Base-by-base conservation (phyloP, 2,888 invertebrate species). In the Thalpophila matura region DNA sequence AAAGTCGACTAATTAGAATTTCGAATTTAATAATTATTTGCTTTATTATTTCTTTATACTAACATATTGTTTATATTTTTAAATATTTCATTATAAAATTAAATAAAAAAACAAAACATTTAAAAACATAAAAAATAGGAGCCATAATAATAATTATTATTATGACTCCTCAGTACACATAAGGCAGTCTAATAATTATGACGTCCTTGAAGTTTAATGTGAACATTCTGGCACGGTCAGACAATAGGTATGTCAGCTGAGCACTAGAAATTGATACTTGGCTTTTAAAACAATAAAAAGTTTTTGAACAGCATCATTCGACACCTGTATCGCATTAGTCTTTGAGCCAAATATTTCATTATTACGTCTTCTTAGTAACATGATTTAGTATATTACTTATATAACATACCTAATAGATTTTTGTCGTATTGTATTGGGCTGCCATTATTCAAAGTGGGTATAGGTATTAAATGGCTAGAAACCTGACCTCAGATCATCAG, bases 271-370 rank as follows among this genome's bases (percentile, higher is more conserved):
- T 38, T 47, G 27, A 42, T 38, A 46, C 4, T 31, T 14, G 7
- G 27, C 16, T 51, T 66, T 37, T 26, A 46, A 63, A 63, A 55
- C 29, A 57, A 29, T 43, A 33, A 29, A n/a, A 47, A 26, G 16
- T 42, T 22, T 54, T 22, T 38, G 4, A 33, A 33, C 45, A 20
- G 16, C 35, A 14, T 74, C 69, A 50, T 37, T 70, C 49, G 45
- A 54, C 74, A 68, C 53, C 18, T 37, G 10, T 10, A 7, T 31
- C 14, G 9, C 43, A 56, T 62, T 37, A 46, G 49, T 27, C 4
- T 53, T 6, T n/a, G 29, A 37, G 63, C 45, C 70, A 68, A 69
- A 3, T 14, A n/a, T 54, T 55, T 45, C 6, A 1, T n/a, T 7
- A 20, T 35, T 22, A 5, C 16, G 9, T 22, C 29, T 12, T 40